phyloP scores from a whole-genome alignment of 2,113 vertebrate species.

The Nyctereutes procyonoides region DNA sequence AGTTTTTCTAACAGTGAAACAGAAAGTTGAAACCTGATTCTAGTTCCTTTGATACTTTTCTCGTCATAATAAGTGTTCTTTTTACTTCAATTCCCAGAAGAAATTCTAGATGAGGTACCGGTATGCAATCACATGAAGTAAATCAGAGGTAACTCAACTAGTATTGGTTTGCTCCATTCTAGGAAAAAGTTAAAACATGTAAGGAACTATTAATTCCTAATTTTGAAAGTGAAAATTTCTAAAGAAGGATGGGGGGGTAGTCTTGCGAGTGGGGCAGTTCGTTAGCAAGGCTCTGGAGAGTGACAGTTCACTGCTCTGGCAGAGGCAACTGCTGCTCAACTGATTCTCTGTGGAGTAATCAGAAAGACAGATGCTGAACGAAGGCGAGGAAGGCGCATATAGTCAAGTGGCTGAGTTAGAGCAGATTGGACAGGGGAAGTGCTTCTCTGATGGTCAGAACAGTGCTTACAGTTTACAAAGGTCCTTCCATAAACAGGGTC shows the following conservation, averaged over 20 bases:
- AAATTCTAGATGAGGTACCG: constrained; percentile 55
- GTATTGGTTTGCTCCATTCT: background rate
- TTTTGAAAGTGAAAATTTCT: constrained; percentile 34
- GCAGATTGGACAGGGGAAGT: background rate
- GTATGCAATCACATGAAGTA: constrained; percentile 54
- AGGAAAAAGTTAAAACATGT: background rate
- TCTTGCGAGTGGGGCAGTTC: background rate
- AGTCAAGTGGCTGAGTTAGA: background rate
- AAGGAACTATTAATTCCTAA: constrained; percentile 8
- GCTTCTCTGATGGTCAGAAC: background rate
- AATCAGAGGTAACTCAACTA: constrained; percentile 21
- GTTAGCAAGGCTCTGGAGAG: no score
- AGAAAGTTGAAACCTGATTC: constrained; percentile 69
- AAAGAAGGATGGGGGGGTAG: background rate
- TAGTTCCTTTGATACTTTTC: constrained; percentile 58
- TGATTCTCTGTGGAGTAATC: background rate
- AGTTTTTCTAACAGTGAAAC: constrained; percentile 62
- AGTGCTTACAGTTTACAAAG: background rate
- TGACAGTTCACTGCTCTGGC: background rate
- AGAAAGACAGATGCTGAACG: background rate
- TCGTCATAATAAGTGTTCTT: constrained; percentile 60
- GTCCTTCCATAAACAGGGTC: background rate
- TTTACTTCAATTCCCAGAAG: constrained; percentile 57
- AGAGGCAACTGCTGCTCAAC: background rate
- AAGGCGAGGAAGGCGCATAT: background rate